Percentiles rank a stretch among this genome's conserved stretches.
Evolutionary conservation across 2,888 invertebrate genomes (phyloP).

Genomic region (Rotaria magnacalcarata): DNA sequence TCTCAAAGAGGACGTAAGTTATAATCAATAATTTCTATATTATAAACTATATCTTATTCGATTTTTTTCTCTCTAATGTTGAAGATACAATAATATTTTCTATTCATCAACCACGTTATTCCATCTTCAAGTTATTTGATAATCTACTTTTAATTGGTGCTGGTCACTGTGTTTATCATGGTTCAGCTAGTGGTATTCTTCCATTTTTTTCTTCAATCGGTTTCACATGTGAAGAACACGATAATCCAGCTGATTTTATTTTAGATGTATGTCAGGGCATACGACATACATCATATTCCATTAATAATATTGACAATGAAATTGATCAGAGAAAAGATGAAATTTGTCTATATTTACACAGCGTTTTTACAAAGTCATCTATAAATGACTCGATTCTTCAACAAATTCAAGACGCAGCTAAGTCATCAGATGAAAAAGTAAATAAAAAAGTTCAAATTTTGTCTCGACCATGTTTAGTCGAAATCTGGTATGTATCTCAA

Average conservation of each 20-base stretch:
- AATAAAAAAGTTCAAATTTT: too few relatives aligned
- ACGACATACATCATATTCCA: neutral
- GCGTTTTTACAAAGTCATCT: neutral
- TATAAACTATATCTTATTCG: too few relatives aligned
- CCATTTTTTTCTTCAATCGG: conserved; percentile 48
- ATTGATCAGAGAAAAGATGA: neutral
- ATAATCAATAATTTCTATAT: too few relatives aligned
- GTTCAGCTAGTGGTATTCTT: conserved; percentile 49
- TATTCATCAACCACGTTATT: conserved; percentile 57
- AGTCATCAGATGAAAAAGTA: neutral
- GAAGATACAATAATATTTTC: conserved; percentile 56
- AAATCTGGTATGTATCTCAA: neutral
- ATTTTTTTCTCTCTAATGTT: too few relatives aligned
- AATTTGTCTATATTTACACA: neutral
- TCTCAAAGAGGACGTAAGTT: conserved; percentile 41
- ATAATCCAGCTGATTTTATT: conserved; percentile 59
- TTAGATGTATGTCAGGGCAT: conserved; percentile 52
- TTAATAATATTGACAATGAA: too few relatives aligned
- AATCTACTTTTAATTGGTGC: conserved; percentile 53
- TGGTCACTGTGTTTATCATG: conserved; percentile 56
- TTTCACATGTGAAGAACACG: conserved; percentile 55
- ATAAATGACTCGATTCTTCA: neutral
- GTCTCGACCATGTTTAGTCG: neutral
- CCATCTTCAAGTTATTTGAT: conserved; percentile 50
- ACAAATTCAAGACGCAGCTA: neutral